Evolutionary conservation across 2,113 vertebrate species (phyloP), one percentile per base, ranked within the genome.

Genomic region (Odontophorus gujanensis): DNA sequence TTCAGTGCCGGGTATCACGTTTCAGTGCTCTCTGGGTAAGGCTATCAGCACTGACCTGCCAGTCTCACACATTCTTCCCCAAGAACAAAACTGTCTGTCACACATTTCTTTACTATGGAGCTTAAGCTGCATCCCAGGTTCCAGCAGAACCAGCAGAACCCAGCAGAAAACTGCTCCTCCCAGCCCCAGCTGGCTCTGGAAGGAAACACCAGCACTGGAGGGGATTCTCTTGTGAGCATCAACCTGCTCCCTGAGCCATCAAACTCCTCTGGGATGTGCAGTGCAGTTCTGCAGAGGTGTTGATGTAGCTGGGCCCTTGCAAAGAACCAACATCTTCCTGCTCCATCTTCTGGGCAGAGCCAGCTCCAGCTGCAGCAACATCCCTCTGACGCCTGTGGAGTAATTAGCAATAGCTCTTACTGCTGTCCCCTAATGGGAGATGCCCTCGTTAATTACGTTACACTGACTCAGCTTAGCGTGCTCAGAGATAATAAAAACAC

Each of bases 131-230:
- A 85, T 55, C 50, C 36, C 59, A 85, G 38, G 40, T 32, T 55
- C 38, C 18, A 28, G 71, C 50, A 40, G 40, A 40, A 40, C 38
- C 18, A 28, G 71, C 50, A 40, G 40, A 40, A 40, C 40, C 12
- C 40, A 40, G 71, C 50, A 32, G 19, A 53, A 24, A n/a, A 57
- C 38, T 8, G 50, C 74, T 58, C 63, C 57, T 40, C 26, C 26
- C 1, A 4, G 8, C n/a, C n/a, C 3, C 0, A 7, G 6, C 32
- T 51, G 10, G 8, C n/a, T 62, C 72, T 2, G 0, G 63, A 63
- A 53, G 43, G 43, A 73, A 61, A 42, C n/a, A 7, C 0, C 5
- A 71, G 3, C 61, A 68, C 11, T 3, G 38, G 42, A 72, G 34
- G 74, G 28, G 38, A 21, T 25, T 57, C 5, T 9, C n/a, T 0